Conservation (phyloP, 2,113 vertebrate species). For the Origma solitaria region DNA sequence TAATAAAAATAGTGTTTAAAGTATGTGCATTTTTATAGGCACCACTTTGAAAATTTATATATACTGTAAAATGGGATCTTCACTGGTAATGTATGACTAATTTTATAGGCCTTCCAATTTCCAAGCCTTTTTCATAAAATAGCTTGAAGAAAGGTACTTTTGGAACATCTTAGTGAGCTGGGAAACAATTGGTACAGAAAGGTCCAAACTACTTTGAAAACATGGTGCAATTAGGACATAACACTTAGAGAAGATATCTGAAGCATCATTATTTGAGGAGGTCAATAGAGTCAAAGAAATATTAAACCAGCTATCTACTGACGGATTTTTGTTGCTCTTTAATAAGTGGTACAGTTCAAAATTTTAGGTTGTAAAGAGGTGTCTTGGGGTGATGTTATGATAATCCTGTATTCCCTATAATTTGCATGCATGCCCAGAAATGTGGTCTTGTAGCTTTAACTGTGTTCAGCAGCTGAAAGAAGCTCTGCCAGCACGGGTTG, state of each 20-base stretch:
- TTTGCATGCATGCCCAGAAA: no score
- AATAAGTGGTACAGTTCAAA: neutral
- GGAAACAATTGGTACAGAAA: neutral
- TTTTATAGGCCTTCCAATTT: neutral
- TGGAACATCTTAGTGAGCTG: neutral
- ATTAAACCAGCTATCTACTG: neutral
- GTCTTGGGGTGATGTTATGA: no score
- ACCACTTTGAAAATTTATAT: neutral
- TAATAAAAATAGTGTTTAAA: neutral
- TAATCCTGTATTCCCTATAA: no score
- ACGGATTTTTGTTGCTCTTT: neutral
- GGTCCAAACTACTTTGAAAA: neutral
- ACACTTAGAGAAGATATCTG: neutral
- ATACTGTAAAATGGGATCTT: neutral
- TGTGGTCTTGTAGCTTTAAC: no score
- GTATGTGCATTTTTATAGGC: neutral
- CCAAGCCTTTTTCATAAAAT: neutral
- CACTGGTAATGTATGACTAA: neutral
- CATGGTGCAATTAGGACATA: neutral
- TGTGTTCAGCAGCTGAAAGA: no score
- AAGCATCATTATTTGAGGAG: neutral
- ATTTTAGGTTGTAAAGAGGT: neutral
- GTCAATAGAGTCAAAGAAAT: neutral
- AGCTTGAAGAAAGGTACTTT: neutral
- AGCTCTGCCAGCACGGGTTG: no score